Percentiles rank a stretch among this genome's conserved stretches.
Evolutionary conservation across 2,888 invertebrate genomes (phyloP).

Genomic region (Agonopterix heracliana): DNA sequence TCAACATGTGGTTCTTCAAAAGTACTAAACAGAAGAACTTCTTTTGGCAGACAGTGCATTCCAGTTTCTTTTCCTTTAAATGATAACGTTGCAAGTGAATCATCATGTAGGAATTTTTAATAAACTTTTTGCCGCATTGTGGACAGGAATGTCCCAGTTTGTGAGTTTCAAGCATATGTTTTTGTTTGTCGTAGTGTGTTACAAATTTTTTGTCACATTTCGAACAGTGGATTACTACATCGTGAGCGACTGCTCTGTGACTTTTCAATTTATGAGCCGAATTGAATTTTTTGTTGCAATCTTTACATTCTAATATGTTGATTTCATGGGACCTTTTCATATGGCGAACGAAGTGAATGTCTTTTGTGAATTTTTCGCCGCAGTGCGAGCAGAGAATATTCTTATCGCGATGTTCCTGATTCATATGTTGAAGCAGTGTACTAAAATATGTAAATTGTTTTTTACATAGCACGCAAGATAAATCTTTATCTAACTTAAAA

Average conservation of each 20-base stretch:
- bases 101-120: slow-evolving; percentile 31
- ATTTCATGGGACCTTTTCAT: slow-evolving; percentile 22
- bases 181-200: slow-evolving; percentile 27
- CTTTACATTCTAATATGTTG: slow-evolving; percentile 22
- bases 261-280: slow-evolving; percentile 20
- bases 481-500: slow-evolving; percentile 26
- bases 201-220: slow-evolving; percentile 32
- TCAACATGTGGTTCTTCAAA: slow-evolving; percentile 32
- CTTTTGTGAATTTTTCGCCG: slow-evolving; percentile 24
- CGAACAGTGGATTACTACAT: slow-evolving; percentile 27
- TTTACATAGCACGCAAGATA: slow-evolving; percentile 24
- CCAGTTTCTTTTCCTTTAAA: slow-evolving; percentile 17
- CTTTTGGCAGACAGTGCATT: slow-evolving; percentile 19
- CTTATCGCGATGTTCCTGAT: slow-evolving; percentile 25
- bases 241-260: slow-evolving; percentile 30
- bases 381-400: slow-evolving; percentile 28
- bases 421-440: slow-evolving; percentile 29
- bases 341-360: slow-evolving; percentile 23
- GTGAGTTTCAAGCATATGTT: slow-evolving; percentile 31
- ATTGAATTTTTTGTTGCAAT: slow-evolving; percentile 28
- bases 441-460: slow-evolving; percentile 26
- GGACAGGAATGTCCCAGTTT: slow-evolving; percentile 30
- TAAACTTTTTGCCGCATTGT: slow-evolving; percentile 36
- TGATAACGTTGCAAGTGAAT: slow-evolving; percentile 34
- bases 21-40: slow-evolving; percentile 18